Percentiles rank a stretch among this genome's conserved stretches.
Evolutionary conservation across 2,797 vertebrate genomes (phyloP).

Genomic region (Pachyuromys duprasi): DNA sequence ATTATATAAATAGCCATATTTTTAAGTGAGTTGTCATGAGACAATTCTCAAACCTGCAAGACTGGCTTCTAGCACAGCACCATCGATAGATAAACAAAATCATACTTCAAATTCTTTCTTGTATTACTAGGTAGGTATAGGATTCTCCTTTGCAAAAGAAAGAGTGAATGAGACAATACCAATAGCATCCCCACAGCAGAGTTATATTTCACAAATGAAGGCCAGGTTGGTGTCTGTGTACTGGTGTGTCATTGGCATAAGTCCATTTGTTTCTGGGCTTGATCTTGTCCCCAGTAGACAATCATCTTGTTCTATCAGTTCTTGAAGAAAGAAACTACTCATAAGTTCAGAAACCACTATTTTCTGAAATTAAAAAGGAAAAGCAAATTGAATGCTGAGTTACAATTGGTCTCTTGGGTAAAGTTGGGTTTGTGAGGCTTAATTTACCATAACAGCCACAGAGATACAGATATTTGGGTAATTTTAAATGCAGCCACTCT

Average conservation of each 20-base stretch:
- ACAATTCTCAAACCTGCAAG: not conserved
- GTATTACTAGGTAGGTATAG: not conserved
- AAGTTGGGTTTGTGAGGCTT: not conserved
- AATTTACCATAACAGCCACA: not conserved
- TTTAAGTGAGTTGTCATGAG: not conserved
- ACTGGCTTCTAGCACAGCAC: not conserved
- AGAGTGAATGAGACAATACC: not conserved
- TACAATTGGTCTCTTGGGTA: not conserved
- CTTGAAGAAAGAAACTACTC: not conserved
- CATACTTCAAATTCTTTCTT: not conserved
- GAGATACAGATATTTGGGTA: not conserved
- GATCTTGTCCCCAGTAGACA: not conserved
- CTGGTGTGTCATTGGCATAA: not conserved
- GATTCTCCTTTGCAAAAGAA: not conserved
- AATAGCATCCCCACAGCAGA: not conserved
- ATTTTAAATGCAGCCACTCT: not conserved
- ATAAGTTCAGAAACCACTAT: not conserved
- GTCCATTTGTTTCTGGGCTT: not conserved
- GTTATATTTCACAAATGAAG: not conserved
- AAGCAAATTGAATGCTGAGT: not conserved
- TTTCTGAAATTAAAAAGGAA: not conserved
- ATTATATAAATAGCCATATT: not conserved
- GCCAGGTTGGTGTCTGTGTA: not conserved
- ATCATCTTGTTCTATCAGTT: not conserved
- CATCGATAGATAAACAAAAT: not conserved